Evolutionary conservation across 2,113 vertebrate genomes (phyloP), one percentile per base, ranked within the genome.

Genomic region (Alethe castanea): DNA sequence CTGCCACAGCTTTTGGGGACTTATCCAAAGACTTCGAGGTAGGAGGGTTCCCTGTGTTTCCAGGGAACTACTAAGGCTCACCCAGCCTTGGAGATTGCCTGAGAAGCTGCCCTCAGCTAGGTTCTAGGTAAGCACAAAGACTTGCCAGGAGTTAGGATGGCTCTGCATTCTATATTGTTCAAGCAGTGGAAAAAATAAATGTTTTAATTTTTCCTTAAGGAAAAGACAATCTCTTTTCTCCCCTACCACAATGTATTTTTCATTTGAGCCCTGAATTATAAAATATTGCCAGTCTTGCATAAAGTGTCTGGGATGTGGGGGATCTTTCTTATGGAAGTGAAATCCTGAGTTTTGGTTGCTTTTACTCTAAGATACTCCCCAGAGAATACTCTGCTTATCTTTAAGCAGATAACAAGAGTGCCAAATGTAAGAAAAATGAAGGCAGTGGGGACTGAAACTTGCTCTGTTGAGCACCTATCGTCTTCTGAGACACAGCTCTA

Each of bases 221-320:
- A 78, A 81, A 17, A 78, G 25, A 45, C 22, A 54, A 44, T 36
- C 12, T 28, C 4, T 3, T 12, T 35, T 6, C 1, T 11, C 4
- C 10, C 10, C 14, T 42, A 35, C 6, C 0, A 0, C 6, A 3
- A 36, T 12, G 2, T 57, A 70, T 83, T 81, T 87, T 80, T 81
- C 11, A 59, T 74, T 74, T 61, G 23, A 87, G 23, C 10, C 13
- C 60, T 61, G 36, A 57, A 84, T 31, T 77, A 24, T 42, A 89
- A 77, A 9, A 9, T 23, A n/a, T 20, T 78, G 14, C 57, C 57
- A 74, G 47, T 93, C 57, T 84, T 45, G 40, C 28, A 50, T n/a
- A 18, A 91, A 81, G 19, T 19, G 11, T 31, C 35, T 57, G 28
- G 45, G 36, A 22, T 22, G 13, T 22, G 10, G 17, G 8, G 7